Evolutionary conservation across 2,888 invertebrate species (phyloP).

Genomic region (Abrostola triplasia): DNA sequence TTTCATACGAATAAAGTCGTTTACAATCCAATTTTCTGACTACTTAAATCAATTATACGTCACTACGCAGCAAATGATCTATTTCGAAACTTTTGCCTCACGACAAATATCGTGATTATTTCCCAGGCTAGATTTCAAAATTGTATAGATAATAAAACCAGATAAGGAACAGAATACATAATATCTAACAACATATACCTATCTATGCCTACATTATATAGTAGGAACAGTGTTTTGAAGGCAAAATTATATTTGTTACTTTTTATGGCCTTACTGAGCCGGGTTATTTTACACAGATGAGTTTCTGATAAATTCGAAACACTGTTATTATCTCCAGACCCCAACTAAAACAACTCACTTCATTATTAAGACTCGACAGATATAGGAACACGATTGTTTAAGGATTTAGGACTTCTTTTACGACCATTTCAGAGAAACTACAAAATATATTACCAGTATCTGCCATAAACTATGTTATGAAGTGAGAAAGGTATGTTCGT

Average conservation of each 20-base stretch:
- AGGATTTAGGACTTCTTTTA: constrained; percentile 22
- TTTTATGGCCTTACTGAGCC: no score
- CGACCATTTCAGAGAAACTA: constrained; percentile 8
- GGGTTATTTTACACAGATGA: no score
- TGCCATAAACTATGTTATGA: constrained; percentile 34
- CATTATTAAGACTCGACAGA: neutral
- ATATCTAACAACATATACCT: neutral
- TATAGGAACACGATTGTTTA: constrained; percentile 13
- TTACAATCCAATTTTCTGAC: constrained; percentile 31
- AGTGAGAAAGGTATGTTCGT: constrained; percentile 22
- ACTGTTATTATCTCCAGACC: neutral
- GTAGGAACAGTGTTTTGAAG: constrained; percentile 4
- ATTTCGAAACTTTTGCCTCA: constrained; percentile 26
- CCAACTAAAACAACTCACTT: neutral
- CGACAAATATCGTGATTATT: constrained; percentile 19
- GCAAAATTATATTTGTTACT: constrained; percentile 8
- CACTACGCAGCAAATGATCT: neutral
- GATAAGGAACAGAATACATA: constrained; percentile 12
- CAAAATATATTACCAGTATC: constrained; percentile 9
- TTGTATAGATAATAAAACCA: constrained; percentile 15
- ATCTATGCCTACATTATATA: neutral
- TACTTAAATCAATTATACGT: constrained; percentile 16
- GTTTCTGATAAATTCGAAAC: neutral
- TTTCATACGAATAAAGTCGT: constrained; percentile 14
- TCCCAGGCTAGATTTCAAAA: constrained; percentile 20